Evolutionary conservation across 2,113 vertebrate species (phyloP), one percentile per base, ranked within the genome.

Genomic region (Hiodon tergisus): DNA sequence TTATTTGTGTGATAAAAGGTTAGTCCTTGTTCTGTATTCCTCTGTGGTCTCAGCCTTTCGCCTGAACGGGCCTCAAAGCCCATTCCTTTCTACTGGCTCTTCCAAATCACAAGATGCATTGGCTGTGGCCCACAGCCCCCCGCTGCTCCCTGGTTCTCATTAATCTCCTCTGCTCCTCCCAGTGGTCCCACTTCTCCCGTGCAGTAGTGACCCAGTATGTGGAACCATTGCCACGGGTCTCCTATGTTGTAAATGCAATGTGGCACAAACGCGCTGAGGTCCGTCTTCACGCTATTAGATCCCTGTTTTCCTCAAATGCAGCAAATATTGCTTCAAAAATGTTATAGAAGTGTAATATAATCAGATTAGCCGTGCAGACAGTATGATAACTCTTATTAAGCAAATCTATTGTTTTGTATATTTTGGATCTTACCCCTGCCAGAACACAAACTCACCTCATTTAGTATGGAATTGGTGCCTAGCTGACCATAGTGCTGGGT

Each of bases 61-160:
- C 79, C 67, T 74, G 67, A 72, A 51, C 58, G 50, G 59, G 16
- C 68, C n/a, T 77, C 78, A 78, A 77, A 78, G 75, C 59, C 65
- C 10, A 48, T 69, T 73, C 78, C 69, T 71, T 46, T 47, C 62
- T 61, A 78, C 61, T 11, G 10, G 61, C 50, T 59, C 46, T 66
- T 51, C 58, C 46, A 52, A 81, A 66, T 72, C 76, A 72, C 63
- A 66, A 59, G 63, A 65, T 54, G 3, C 70, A 58, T 53, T 73
- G 78, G 78, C 79, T 61, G 4, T 10, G 2, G 62, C 58, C 53
- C 68, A 75, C 14, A 65, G 46, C 3, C 75, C 55, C 79, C 62
- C 58, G 54, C 73, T 53, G 9, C 17, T 63, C 55, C 65, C 51
- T 53, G 60, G 62, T 0, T n/a, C 10, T 50, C 51, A 46, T 52